Evolutionary conservation across 1,140 invertebrate genomes (phyloP).

Genomic region (Drosophila kikkawai): DNA sequence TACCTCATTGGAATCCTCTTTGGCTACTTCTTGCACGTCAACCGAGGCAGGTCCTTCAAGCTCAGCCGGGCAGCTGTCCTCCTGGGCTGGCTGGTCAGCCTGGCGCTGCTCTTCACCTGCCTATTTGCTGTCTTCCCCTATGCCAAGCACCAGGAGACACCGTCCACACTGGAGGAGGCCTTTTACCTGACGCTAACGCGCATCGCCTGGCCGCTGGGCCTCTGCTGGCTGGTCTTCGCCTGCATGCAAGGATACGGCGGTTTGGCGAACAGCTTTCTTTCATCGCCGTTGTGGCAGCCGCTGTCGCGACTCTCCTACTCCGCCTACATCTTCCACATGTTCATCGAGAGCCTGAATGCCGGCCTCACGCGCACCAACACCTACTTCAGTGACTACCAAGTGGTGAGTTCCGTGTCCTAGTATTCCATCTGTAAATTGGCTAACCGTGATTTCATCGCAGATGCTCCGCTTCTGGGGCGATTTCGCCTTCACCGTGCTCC

Average conservation of each 20-base stretch:
- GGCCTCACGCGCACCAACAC: constrained; percentile 45
- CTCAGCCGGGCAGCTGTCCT: constrained; percentile 4
- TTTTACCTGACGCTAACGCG: constrained; percentile 88
- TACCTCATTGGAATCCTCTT: constrained; percentile 58
- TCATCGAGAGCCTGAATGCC: constrained; percentile 54
- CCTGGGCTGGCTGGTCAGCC: constrained; percentile 49
- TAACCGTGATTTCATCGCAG: constrained; percentile 10
- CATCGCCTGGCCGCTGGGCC: constrained; percentile 87
- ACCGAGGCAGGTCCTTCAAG: constrained; percentile 25
- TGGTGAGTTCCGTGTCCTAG: constrained; percentile 43
- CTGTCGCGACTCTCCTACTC: constrained; percentile 85
- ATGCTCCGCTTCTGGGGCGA: constrained; percentile 65
- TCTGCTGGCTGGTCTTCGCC: constrained; percentile 90
- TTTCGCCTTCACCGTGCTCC: constrained; percentile 62
- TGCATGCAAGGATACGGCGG: constrained; percentile 89
- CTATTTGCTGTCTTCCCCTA: constrained; percentile 63
- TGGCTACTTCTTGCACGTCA: constrained; percentile 54
- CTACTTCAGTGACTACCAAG: constrained; percentile 72
- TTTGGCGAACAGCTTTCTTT: constrained; percentile 86
- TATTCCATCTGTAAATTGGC: background rate
- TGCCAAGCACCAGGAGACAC: constrained; percentile 14
- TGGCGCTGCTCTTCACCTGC: constrained; percentile 58
- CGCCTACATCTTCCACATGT: constrained; percentile 86
- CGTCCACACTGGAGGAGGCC: constrained; percentile 85
- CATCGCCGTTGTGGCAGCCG: constrained; percentile 86